Base-by-base conservation (phyloP, 2,888 invertebrate species). In the Crioceris asparagi region DNA sequence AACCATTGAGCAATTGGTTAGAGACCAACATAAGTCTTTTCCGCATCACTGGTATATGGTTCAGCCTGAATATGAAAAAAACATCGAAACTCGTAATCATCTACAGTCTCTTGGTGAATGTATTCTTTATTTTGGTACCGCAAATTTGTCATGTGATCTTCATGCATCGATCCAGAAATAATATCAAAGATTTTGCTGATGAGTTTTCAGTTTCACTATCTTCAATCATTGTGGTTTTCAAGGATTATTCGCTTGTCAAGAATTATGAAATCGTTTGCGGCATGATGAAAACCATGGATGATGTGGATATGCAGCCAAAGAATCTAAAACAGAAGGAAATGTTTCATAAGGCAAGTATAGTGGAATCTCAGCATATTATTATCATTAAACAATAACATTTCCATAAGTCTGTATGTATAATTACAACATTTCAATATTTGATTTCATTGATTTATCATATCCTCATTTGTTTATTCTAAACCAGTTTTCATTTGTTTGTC, bases 121-220 rank as follows among this genome's bases (percentile, higher is more conserved):
- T 14, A 1, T 16, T 40, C 2, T 45, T 45, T 17, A 38, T 42
- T 8, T n/a, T 42, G 7, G 26, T 35, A 3, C 42, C 45, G 6
- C 45, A 45, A 32, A 30, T 45, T 6, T 42, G 45, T 25, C 45
- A 45, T 25, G 40, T 42, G 4, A 37, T 45, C 14, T 45, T 38
- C 35, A 45, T 45, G 45, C 42, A 45, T 27, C 39, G 37, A 32
- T 36, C 42, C 3, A 39, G 45, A 26, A 31, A 45, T 33, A 40
- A 45, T 11, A 38, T 45, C 2, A 14, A 36, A 14, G 45, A 26
- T 16, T 45, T 45, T 18, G 45, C 45, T 21, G 42, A 42, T 29
- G 45, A 45, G 35, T 45, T 45, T 35, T 40, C 38, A 14, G 40
- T 45, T 7, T 45, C 45, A 2, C 17, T 45, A 15, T 17, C 40